Percentiles rank a stretch among this genome's conserved stretches.
Conservation (phyloP, 2,113 vertebrate species). For the Hippocampus zosterae region DNA sequence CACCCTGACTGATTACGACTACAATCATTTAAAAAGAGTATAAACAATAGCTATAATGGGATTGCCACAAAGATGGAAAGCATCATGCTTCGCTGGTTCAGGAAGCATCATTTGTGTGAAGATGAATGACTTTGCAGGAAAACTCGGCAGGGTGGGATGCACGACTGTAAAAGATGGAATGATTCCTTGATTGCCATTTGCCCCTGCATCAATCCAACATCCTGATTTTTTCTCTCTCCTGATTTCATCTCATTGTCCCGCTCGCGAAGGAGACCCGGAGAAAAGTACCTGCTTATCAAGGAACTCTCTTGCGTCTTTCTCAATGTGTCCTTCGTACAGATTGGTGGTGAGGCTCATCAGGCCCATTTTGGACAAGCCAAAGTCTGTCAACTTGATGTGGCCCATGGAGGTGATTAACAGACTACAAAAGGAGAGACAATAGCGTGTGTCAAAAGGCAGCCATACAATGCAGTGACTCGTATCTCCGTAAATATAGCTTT, state of each 20-base stretch:
- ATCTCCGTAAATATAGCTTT: no score
- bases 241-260: not conserved
- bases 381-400: slow-evolving; percentile 92
- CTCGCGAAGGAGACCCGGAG: not conserved
- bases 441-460: not conserved
- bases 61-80: slow-evolving; percentile 29
- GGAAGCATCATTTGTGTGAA: slow-evolving; percentile 28
- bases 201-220: slow-evolving; percentile 6
- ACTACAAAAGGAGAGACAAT: slow-evolving; percentile 56
- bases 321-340: slow-evolving; percentile 92
- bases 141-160: slow-evolving; percentile 23
- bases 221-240: not conserved
- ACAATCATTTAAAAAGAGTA: slow-evolving; percentile 26
- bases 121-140: slow-evolving; percentile 29
- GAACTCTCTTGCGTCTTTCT: slow-evolving; percentile 91
- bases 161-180: slow-evolving; percentile 18
- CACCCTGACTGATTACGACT: slow-evolving; percentile 31
- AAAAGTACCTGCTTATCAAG: slow-evolving; percentile 82
- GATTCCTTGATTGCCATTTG: slow-evolving; percentile 17
- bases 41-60: slow-evolving; percentile 40
- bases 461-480: not conserved
- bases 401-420: slow-evolving; percentile 95
- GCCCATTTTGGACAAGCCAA: slow-evolving; percentile 93
- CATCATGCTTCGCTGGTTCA: slow-evolving; percentile 35
- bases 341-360: slow-evolving; percentile 96